Evolutionary conservation across 2,797 vertebrate species (phyloP), one percentile per base, ranked within the genome.

Genomic region (Hybognathus amarus): DNA sequence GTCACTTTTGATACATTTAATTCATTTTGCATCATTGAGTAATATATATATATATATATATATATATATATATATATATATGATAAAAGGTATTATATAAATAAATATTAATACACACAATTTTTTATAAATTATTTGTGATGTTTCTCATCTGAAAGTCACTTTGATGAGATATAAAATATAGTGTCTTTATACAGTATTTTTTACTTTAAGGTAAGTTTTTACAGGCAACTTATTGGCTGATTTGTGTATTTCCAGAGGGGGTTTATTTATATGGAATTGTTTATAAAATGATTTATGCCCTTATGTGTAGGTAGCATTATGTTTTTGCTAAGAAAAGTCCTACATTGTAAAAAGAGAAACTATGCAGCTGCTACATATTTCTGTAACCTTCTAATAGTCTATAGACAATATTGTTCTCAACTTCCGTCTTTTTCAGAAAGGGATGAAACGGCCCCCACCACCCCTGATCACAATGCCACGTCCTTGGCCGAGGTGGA

Each of bases 401-500:
- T 20, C 9, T 12, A 10, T 47, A 24, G 15, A 27, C 3, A 33
- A n/a, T n/a, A 20, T 36, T 59, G 63, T 47, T 61, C 24, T 67
- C 2, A 64, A 61, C 5, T 27, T 73, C 24, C 69, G 38, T 94
- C 82, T 89, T 45, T 91, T 90, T 33, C 90, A 99, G 98, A 98
- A 89, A 94, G 87, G 88, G 96, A 97, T 77, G 96, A 98, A 70
- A 85, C 92, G 81, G 84, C 94, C 87, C 80, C 91, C 0, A 96
- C 97, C 85, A 80, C 93, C 83, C 90, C 91, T 3, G 97, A 98
- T 83, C 94, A 93, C 90, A 98, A 98, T 38, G 67, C 94, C 90
- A 98, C 97, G 0, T 95, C 94, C 75, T 93, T 96, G 78, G 91
- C 92, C 0, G 98, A 99, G 83, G 96, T 96, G 86, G 98, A 99